Evolutionary conservation across 1,140 invertebrate genomes (phyloP).

Genomic region (Eulimnadia texana): DNA sequence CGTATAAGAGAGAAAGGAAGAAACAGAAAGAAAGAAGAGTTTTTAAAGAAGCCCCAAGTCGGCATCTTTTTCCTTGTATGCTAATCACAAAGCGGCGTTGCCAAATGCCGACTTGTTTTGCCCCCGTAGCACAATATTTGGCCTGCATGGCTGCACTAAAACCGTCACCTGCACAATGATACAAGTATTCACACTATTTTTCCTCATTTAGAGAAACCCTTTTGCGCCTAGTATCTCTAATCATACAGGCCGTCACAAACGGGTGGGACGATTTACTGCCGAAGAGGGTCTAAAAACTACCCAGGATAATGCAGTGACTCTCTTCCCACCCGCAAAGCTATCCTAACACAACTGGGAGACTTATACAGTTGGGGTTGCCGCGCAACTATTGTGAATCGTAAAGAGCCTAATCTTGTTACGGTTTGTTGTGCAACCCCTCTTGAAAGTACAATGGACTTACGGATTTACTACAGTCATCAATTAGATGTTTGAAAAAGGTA

Average conservation of each 20-base stretch:
- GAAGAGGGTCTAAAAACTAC: too few relatives aligned
- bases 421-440: background rate
- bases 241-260: background rate
- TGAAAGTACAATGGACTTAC: background rate
- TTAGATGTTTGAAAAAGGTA: too few relatives aligned
- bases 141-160: background rate
- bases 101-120: background rate
- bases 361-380: too few relatives aligned
- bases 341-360: too few relatives aligned
- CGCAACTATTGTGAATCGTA: too few relatives aligned
- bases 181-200: background rate
- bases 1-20: too few relatives aligned
- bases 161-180: background rate
- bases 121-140: background rate
- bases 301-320: too few relatives aligned
- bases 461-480: background rate
- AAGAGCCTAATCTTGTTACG: background rate
- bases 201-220: background rate
- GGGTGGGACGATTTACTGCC: too few relatives aligned
- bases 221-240: background rate
- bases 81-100: background rate
- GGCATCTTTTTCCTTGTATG: background rate
- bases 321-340: too few relatives aligned
- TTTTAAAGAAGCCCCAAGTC: background rate
- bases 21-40: too few relatives aligned